Evolutionary conservation across 2,797 vertebrate species (phyloP).

Genomic region (Acipenser transmontanus): DNA sequence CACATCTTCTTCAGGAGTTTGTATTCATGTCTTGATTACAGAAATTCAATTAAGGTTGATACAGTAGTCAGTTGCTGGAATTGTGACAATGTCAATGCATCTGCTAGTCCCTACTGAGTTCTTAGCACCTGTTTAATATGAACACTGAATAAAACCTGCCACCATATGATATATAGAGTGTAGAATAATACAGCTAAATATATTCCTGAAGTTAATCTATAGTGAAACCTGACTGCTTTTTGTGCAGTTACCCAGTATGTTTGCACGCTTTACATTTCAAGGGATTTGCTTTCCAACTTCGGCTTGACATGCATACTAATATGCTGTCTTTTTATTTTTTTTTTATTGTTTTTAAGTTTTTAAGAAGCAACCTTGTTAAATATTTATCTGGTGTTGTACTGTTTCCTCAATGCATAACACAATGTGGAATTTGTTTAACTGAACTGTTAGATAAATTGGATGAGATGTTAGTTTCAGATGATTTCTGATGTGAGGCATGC

Average conservation of each 20-base stretch:
- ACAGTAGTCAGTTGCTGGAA: constrained; percentile 9
- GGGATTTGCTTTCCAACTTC: neutral
- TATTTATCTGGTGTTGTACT: no score
- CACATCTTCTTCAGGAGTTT: neutral
- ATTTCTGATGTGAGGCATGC: no score
- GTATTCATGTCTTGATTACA: constrained; percentile 6
- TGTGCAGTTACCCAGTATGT: neutral
- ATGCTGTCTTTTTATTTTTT: neutral
- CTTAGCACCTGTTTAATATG: constrained; percentile 9
- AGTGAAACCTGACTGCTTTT: neutral
- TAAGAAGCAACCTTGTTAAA: no score
- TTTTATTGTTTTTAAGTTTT: no score
- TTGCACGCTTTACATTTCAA: neutral
- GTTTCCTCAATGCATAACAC: no score
- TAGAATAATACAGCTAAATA: constrained; percentile 5
- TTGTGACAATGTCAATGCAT: constrained; percentile 13
- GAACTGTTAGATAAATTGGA: no score
- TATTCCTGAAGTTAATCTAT: neutral
- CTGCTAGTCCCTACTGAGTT: neutral
- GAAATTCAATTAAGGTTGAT: constrained; percentile 10
- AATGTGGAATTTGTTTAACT: no score
- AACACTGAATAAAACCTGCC: constrained; percentile 5
- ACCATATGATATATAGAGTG: neutral
- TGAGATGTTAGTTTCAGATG: no score
- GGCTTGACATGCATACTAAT: neutral